phyloP scores from a whole-genome alignment of 2,888 invertebrate species.

The Zhengitettix transpicula region DNA sequence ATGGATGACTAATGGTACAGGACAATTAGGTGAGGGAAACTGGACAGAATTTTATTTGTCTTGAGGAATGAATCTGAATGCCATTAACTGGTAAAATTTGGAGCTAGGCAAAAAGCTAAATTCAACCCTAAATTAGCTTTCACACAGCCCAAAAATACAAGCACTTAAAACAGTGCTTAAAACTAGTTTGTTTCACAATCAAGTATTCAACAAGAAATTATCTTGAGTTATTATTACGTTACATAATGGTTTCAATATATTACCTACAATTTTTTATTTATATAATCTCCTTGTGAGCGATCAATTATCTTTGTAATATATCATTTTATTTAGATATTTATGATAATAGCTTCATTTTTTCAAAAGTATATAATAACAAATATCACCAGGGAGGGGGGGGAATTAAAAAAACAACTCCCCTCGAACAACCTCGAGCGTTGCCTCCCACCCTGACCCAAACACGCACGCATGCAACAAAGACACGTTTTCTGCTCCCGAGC shows the following conservation, averaged over 20 bases:
- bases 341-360: conserved; percentile 12
- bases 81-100: conserved; percentile 24
- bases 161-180: conserved; percentile 49
- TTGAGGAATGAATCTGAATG: conserved; percentile 25
- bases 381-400: conserved; percentile 12
- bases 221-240: conserved; percentile 13
- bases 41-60: conserved; percentile 12
- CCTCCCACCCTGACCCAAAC: conserved; percentile 7
- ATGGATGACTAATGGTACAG: background rate
- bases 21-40: conserved; percentile 1
- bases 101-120: conserved; percentile 36
- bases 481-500: background rate
- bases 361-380: conserved; percentile 13
- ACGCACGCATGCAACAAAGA: conserved; percentile 9
- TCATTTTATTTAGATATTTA: conserved; percentile 12
- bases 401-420: conserved; percentile 11
- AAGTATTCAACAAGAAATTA: conserved; percentile 14
- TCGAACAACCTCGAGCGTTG: conserved; percentile 9
- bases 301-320: conserved; percentile 12
- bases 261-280: conserved; percentile 10
- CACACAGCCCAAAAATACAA: conserved; percentile 47
- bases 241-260: conserved; percentile 15
- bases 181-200: conserved; percentile 23
- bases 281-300: conserved; percentile 10
- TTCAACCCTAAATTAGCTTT: conserved; percentile 29